Conservation (phyloP, 2,113 vertebrate genomes). For the Lasiurus borealis region DNA sequence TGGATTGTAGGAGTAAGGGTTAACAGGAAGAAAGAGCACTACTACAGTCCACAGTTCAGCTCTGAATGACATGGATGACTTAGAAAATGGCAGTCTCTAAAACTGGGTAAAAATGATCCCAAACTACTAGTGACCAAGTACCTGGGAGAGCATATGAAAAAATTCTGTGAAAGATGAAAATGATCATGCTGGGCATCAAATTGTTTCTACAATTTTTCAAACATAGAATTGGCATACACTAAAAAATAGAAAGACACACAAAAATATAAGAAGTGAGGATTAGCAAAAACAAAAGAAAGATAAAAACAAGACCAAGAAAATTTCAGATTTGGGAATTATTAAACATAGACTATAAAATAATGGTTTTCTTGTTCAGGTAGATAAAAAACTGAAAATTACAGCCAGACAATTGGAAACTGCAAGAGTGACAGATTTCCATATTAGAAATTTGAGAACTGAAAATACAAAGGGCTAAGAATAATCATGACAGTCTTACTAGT, state of each 20-base stretch:
- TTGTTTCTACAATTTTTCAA: conserved; percentile 40
- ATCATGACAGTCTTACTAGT: background rate
- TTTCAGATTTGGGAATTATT: background rate
- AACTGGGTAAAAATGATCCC: conserved; percentile 7
- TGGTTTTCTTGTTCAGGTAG: conserved; percentile 4
- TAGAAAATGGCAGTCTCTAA: background rate
- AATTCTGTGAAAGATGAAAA: background rate
- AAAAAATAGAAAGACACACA: background rate
- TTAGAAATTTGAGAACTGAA: conserved; percentile 63
- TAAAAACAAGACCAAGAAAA: background rate
- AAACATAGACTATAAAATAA: conserved; percentile 19
- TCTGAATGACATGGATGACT: background rate
- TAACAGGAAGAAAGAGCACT: background rate
- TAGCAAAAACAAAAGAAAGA: conserved; percentile 22
- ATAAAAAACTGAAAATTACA: background rate
- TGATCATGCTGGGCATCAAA: background rate
- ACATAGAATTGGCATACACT: background rate
- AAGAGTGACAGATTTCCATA: background rate
- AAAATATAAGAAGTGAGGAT: background rate
- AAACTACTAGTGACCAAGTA: background rate
- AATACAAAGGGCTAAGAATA: conserved; percentile 62
- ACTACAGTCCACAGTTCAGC: background rate
- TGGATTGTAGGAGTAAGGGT: background rate
- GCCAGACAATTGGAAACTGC: conserved; percentile 22
- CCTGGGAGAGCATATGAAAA: background rate